Evolutionary conservation across 2,888 invertebrate genomes (phyloP), one percentile per base, ranked within the genome.

Genomic region (Lissocephala sabroskyi): DNA sequence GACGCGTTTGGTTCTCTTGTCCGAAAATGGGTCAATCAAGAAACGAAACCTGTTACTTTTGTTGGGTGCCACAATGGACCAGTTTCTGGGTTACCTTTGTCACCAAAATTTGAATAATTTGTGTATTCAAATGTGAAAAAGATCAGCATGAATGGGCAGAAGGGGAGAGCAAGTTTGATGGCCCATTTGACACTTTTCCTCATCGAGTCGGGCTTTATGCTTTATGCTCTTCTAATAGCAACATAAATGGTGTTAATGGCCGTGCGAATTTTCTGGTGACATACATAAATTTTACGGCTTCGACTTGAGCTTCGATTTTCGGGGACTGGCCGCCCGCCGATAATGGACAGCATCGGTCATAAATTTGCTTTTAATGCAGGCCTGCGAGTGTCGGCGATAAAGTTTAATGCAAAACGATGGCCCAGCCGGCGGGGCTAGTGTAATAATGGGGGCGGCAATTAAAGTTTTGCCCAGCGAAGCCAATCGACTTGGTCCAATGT

Each of bases 1-100:
- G n/a, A n/a, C n/a, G n/a, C 7, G 23, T 7, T 23, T 23, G 3
- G 23, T 23, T 23, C 23, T 23, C 23, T 5, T 23, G 13, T 13
- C n/a, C 29, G 56, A 53, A 76, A 65, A 59, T 73, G 64, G 76
- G 76, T 65, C 73, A 66, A 53, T 49, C 44, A 41, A 37, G 48
- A 46, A 41, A 46, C 29, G 49, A 52, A 71, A 75, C 71, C 73
- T 55, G 76, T 65, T 71, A 46, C n/a, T n/a, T 33, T 16, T 16
- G 13, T 16, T 35, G 13, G 16, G 16, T 19, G 19, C 19, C 6
- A 2, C 10, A 19, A 37, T 37, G 37, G n/a, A 18, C 19, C 23
- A 37, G 9, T 18, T 18, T 10, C 10, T 16, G 36, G 10, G 5
- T 16, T 35, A 1, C 14, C 16, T 35, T 9, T 35, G 10, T 35